phyloP scores from a whole-genome alignment of 1,140 invertebrate genomes.

The Brachionus paranguensis region DNA sequence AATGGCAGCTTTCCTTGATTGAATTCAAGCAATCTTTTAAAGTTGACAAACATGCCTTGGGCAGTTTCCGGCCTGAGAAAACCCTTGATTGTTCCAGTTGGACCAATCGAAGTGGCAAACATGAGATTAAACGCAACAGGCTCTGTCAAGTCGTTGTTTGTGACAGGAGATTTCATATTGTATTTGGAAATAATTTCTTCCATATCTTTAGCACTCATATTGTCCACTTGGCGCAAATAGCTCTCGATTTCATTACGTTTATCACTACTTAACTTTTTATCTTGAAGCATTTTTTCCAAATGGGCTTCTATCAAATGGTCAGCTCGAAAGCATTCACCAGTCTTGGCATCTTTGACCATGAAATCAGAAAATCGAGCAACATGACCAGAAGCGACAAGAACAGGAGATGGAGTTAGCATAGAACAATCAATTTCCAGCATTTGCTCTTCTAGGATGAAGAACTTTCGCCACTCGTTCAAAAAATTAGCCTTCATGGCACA shows the following conservation, averaged over 20 bases:
- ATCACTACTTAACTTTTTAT: constrained; percentile 72
- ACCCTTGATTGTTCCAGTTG: constrained; percentile 84
- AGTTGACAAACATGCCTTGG: constrained; percentile 99
- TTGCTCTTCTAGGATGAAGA: constrained; percentile 92
- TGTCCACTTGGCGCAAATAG: constrained; percentile 61
- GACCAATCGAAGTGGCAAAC: constrained; percentile 95
- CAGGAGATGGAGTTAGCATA: constrained; percentile 89
- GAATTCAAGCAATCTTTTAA: constrained; percentile 89
- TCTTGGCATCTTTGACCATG: constrained; percentile 95
- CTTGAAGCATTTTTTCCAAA: constrained; percentile 76
- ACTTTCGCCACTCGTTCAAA: constrained; percentile 83
- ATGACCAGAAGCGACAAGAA: constrained; percentile 86
- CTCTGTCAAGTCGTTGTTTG: constrained; percentile 84
- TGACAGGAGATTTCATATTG: constrained; percentile 86
- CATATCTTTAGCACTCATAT: constrained; percentile 83
- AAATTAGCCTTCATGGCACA: constrained; percentile 95
- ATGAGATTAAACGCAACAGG: constrained; percentile 97
- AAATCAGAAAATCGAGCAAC: constrained; percentile 97
- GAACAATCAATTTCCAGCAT: constrained; percentile 98
- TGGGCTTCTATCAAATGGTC: constrained; percentile 97
- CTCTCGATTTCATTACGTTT: constrained; percentile 58
- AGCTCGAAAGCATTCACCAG: constrained; percentile 89
- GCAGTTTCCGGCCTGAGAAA: constrained; percentile 94
- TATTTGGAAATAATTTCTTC: constrained; percentile 72
- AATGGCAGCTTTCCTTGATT: constrained; percentile 94